Conservation (phyloP, 2,113 vertebrate genomes). For the Lophius piscatorius region DNA sequence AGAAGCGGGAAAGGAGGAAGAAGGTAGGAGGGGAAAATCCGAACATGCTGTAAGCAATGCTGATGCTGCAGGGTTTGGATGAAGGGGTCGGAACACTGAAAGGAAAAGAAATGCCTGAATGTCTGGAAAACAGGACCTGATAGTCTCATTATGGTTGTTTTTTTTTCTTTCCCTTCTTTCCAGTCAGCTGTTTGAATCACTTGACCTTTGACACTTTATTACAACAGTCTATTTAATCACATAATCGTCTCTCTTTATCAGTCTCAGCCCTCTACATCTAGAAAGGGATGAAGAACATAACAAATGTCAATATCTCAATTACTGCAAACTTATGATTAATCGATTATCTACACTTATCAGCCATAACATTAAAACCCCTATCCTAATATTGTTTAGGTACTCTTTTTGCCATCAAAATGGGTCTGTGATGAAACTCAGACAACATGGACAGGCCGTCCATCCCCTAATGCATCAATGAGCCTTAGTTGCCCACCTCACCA, state of each 20-base stretch:
- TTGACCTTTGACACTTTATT: constrained; percentile 18
- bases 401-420: too few species aligned
- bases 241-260: constrained; percentile 2
- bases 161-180: background rate
- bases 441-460: too few species aligned
- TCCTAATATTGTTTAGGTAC: too few species aligned
- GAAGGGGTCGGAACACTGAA: constrained; percentile 19
- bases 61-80: constrained; percentile 59
- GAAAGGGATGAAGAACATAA: too few species aligned
- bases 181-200: constrained; percentile 10
- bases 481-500: too few species aligned
- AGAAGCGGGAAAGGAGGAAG: constrained; percentile 44
- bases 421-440: too few species aligned
- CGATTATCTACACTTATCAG: too few species aligned
- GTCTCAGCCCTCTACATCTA: background rate
- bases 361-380: too few species aligned
- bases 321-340: too few species aligned
- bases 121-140: constrained; percentile 32
- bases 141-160: background rate
- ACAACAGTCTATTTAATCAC: constrained; percentile 4
- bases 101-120: constrained; percentile 10
- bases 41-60: constrained; percentile 42
- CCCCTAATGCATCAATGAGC: too few species aligned
- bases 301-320: too few species aligned
- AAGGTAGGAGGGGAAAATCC: constrained; percentile 58